phyloP scores from a whole-genome alignment of 2,113 vertebrate species.

The Ageneiosus marmoratus region DNA sequence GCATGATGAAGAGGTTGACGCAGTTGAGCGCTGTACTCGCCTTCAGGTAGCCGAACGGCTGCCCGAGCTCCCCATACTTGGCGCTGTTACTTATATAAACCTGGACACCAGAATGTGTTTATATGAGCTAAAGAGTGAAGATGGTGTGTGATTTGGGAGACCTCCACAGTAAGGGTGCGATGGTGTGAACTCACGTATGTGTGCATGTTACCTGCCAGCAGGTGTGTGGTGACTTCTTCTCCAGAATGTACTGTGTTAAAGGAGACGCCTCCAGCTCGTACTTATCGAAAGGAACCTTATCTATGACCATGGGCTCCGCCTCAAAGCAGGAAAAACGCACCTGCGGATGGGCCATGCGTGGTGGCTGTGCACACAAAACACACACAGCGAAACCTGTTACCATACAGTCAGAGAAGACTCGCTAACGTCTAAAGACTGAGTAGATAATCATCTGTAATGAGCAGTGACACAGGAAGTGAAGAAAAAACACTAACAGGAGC shows the following conservation, averaged over 20 bases:
- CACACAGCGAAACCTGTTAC: no score
- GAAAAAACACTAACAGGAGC: not conserved
- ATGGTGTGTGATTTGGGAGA: not conserved
- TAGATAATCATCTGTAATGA: not conserved
- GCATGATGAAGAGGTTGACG: conserved; percentile 98
- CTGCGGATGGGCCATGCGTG: conserved; percentile 90
- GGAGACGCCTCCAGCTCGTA: conserved; percentile 97
- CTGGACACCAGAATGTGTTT: conserved; percentile 61
- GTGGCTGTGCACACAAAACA: conserved; percentile 76
- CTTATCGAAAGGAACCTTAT: conserved; percentile 98
- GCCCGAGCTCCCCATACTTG: conserved; percentile 95
- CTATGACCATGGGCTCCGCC: conserved; percentile 97
- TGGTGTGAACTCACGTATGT: not conserved
- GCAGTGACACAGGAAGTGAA: not conserved
- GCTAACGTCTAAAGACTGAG: not conserved
- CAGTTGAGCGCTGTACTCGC: conserved; percentile 95
- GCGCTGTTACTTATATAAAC: conserved; percentile 97
- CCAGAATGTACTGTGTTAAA: conserved; percentile 93
- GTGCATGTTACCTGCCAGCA: conserved; percentile 91
- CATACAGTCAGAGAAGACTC: not conserved
- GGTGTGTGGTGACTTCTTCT: conserved; percentile 92
- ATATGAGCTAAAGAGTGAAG: conserved; percentile 1
- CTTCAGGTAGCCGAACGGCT: conserved; percentile 96
- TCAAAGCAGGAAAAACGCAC: conserved; percentile 93
- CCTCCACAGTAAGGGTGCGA: not conserved